Percentiles rank a stretch among this genome's conserved stretches.
Conservation (phyloP, 2,113 vertebrate species). For the Chionomys nivalis region DNA sequence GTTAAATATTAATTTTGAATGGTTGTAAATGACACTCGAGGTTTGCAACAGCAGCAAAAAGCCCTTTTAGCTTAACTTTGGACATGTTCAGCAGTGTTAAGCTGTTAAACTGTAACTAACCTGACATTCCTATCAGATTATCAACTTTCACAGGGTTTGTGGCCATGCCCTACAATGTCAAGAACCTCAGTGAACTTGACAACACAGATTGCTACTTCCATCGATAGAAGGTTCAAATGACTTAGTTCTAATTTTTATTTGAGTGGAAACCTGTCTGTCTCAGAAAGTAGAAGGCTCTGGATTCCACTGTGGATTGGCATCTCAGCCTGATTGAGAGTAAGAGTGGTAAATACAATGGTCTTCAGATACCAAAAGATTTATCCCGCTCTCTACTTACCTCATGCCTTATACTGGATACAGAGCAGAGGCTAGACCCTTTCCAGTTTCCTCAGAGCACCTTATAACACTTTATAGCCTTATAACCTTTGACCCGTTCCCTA, state of each 20-base stretch:
- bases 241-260: constrained; percentile 23
- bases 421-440: background rate
- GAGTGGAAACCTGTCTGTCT: background rate
- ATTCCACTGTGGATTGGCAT: background rate
- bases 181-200: background rate
- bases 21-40: constrained; percentile 45
- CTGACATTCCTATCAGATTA: background rate
- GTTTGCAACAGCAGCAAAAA: background rate
- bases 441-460: background rate
- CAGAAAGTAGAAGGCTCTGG: background rate
- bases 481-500: background rate
- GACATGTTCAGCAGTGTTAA: background rate
- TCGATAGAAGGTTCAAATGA: background rate
- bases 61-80: constrained; percentile 6
- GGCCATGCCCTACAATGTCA: background rate
- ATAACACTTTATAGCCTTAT: background rate
- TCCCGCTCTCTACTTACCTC: background rate
- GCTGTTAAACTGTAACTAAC: constrained; percentile 11
- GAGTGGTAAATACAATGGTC: too few relatives aligned
- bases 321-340: background rate
- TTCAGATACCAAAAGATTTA: background rate
- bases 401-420: background rate
- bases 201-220: background rate
- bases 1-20: constrained; percentile 61
- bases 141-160: background rate